Conservation (phyloP, 2,888 invertebrate species). For the Lasioglossum calceatum region DNA sequence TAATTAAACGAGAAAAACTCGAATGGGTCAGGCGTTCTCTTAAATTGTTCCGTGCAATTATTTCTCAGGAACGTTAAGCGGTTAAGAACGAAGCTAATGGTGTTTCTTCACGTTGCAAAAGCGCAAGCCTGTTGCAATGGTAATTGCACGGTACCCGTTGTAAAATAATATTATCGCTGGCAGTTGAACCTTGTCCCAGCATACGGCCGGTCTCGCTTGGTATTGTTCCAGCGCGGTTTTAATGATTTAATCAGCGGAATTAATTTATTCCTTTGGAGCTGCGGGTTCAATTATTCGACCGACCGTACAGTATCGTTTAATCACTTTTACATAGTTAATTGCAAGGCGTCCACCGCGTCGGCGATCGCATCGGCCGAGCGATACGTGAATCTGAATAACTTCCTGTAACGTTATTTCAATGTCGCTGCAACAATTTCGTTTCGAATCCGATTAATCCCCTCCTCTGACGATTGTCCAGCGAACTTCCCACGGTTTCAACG, state of each 20-base stretch:
- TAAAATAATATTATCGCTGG: slow-evolving; percentile 31
- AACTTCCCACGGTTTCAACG: neutral
- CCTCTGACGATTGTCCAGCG: neutral
- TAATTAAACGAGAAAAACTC: neutral
- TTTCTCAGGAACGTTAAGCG: neutral
- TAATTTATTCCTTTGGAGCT: slow-evolving; percentile 34
- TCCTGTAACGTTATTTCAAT: slow-evolving; percentile 6
- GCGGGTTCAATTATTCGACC: slow-evolving; percentile 11
- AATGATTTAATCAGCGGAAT: slow-evolving; percentile 32
- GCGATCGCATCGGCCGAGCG: neutral
- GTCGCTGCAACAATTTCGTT: neutral
- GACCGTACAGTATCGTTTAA: slow-evolving; percentile 38
- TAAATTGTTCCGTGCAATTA: neutral
- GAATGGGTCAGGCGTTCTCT: neutral
- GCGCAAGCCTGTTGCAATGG: neutral
- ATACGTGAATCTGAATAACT: slow-evolving; percentile 11
- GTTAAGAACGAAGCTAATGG: neutral
- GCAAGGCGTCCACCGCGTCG: neutral
- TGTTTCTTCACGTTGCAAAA: neutral
- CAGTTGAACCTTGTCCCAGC: slow-evolving; percentile 7
- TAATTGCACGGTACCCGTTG: neutral
- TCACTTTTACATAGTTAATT: slow-evolving; percentile 36
- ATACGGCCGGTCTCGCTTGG: neutral
- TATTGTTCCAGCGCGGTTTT: slow-evolving; percentile 19
- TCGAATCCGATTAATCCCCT: slow-evolving; percentile 4